Evolutionary conservation across 1,140 invertebrate species (phyloP), one percentile per base, ranked within the genome.

Genomic region (Calliopsis andreniformis): DNA sequence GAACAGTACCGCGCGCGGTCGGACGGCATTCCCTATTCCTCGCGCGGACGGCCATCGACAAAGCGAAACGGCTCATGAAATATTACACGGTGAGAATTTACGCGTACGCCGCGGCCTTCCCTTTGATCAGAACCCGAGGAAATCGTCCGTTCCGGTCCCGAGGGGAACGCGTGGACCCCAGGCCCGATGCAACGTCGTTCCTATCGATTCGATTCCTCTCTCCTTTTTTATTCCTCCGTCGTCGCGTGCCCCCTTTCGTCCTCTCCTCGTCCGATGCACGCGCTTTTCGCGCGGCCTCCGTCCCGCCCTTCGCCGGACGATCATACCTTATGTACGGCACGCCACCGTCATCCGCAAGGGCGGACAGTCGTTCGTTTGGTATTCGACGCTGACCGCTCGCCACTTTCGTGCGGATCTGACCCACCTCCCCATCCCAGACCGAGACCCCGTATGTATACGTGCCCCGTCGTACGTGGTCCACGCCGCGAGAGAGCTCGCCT

Each of bases 311-410:
- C 59, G 0, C 14, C 32, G 6, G 18, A 30, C 23, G 86, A 73
- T 88, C 87, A 88, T 90, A 89, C 83, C 82, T 90, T 89, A 90
- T 89, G 89, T 88, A 89, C 86, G 86, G 83, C 83, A 84, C 80
- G 78, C 70, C 82, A 77, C 67, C 83, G 70, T 85, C 78, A 76
- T 87, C 80, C 78, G 55, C 78, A 66, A n/a, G 85, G 87, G 68
- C 82, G 76, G 61, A 82, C 67, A 49, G 59, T 69, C 75, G 59
- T 72, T 73, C 85, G 85, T 89, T 90, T 90, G 75, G 89, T 90
- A 90, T 90, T 90, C 89, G 87, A 80, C 79, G 79, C 86, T 88
- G 88, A 86, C 83, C 87, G 71, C 86, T 89, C 84, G 82, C 80
- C 85, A 90, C 89, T 89, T 90, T 89, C 78, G 75, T 84, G 77